These are phyloP conservation scores for Clunio marinus DNA, from an alignment of 2,888 invertebrate genomes.

Conservation along the genomic window DNA sequence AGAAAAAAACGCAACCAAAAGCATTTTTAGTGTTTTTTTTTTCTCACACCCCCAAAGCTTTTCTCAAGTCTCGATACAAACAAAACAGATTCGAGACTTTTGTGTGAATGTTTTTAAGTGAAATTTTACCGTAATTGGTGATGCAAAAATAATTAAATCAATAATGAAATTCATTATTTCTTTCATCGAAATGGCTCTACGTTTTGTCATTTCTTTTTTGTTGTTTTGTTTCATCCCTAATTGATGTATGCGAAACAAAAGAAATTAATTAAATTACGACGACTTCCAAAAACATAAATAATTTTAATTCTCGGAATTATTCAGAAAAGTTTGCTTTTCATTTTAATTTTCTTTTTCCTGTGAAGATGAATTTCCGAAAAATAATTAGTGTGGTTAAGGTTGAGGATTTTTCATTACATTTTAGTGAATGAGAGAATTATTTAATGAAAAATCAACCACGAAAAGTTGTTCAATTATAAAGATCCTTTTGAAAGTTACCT, in stretches of 20 bases:
- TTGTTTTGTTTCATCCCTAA: not conserved
- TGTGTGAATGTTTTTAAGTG: not conserved
- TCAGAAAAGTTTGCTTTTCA: not conserved
- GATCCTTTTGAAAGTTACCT: too few relatives aligned
- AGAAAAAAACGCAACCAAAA: not conserved
- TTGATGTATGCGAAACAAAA: conserved; percentile 11
- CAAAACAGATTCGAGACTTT: too few relatives aligned
- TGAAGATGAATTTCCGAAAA: not conserved
- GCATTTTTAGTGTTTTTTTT: not conserved
- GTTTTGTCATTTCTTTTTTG: not conserved
- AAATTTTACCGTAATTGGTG: conserved; percentile 16
- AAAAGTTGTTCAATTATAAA: conserved; percentile 12
- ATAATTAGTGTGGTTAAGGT: conserved; percentile 7
- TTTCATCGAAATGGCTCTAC: not conserved
- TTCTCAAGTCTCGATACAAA: too few relatives aligned
- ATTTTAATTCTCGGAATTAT: not conserved
- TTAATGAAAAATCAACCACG: not conserved
- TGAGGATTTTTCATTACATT: not conserved
- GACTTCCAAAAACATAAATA: not conserved
- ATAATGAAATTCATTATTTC: conserved; percentile 21
- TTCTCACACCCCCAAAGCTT: conserved; percentile 11
- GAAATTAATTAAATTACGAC: conserved; percentile 14
- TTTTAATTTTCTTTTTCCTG: not conserved
- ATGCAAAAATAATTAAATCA: conserved; percentile 28
- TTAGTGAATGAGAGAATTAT: not conserved